Evolutionary conservation across 2,888 invertebrate species (phyloP).

Genomic region (Amaurobius ferox): DNA sequence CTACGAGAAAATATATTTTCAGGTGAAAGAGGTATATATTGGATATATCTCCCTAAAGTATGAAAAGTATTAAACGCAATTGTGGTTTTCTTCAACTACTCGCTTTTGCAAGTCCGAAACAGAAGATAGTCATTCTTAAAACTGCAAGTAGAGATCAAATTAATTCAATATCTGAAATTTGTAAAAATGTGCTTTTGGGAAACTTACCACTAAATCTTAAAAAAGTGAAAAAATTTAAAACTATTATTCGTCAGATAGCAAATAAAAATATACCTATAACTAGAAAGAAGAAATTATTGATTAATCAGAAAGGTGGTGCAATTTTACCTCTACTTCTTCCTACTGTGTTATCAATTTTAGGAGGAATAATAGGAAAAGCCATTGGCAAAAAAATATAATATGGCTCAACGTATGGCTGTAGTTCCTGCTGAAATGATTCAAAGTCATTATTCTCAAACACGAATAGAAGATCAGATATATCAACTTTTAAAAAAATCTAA

Average conservation of each 20-base stretch:
- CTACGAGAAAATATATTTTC: slow-evolving; percentile 30
- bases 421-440: too few species aligned
- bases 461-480: background rate
- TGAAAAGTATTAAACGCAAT: background rate
- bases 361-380: slow-evolving; percentile 7
- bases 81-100: background rate
- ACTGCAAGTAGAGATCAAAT: background rate
- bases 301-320: slow-evolving; percentile 47
- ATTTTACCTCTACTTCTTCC: slow-evolving; percentile 38
- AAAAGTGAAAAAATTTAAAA: slow-evolving; percentile 23
- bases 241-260: background rate
- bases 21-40: background rate
- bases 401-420: background rate
- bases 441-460: too few species aligned
- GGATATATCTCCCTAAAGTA: background rate
- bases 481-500: background rate
- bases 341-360: background rate
- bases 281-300: slow-evolving; percentile 19
- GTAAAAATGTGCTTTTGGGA: slow-evolving; percentile 16
- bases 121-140: background rate
- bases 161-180: slow-evolving; percentile 36
- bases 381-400: slow-evolving; percentile 25
- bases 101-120: background rate
- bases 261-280: background rate
- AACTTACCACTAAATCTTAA: slow-evolving; percentile 25